Evolutionary conservation across 2,888 invertebrate genomes (phyloP), one percentile per base, ranked within the genome.

Genomic region (Griposia aprilina): DNA sequence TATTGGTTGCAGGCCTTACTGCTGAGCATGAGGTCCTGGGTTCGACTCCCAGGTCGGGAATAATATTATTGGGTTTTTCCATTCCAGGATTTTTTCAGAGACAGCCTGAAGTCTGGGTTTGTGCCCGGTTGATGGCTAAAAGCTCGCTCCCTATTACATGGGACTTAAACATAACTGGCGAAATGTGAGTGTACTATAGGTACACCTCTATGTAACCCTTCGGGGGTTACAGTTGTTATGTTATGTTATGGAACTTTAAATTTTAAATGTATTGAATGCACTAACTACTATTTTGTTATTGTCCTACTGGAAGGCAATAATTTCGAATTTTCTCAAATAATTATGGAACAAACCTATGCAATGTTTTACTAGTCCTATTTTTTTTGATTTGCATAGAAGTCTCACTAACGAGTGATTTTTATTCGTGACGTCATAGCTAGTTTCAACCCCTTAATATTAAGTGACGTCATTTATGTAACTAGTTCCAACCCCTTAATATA

Each of bases 381-480:
- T 13, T 48, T 3, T 26, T 8, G 8, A 23, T 15, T n/a, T 36
- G 7, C 36, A 72, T 57, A 45, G 5, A n/a, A 48, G 15, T 48
- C 15, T 13, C 10, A 26, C 1, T 36, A 36, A 36, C 30, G 10
- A 59, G 11, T n/a, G 30, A 13, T 45, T 52, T 62, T 62, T 57
- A 15, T n/a, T 50, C n/a, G 11, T 78, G 63, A 74, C 57, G 50
- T 59, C 57, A 62, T 48, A 13, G 1, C n/a, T 30, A 68, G 15
- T 30, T 3, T 17, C 15, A 57, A 30, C 26, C 26, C 1, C 7
- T 41, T 20, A 48, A 26, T 20, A 20, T 66, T 48, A 48, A 13
- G 20, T 57, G 57, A 55, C 41, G 41, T 41, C 57, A n/a, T 69
- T 17, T 41, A 26, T 26, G 13, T 41, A 41, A 70, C 20, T 5